These are phyloP conservation scores for Cephalopholis sonnerati DNA, from an alignment of 2,113 vertebrate genomes.

Conservation along the genomic window DNA sequence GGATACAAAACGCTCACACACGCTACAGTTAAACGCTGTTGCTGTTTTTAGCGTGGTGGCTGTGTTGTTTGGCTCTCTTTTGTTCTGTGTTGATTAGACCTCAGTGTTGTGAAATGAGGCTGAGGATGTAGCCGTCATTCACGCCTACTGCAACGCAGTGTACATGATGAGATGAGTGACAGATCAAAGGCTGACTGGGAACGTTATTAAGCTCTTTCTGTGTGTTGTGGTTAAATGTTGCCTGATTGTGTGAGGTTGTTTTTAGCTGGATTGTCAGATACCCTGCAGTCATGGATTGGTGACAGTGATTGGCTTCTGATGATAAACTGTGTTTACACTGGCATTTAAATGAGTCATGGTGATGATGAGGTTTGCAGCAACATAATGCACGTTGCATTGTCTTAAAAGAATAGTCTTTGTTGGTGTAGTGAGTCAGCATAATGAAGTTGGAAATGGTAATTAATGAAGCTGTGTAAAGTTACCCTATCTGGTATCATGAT, in stretches of 20 bases:
- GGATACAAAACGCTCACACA: conserved; percentile 10
- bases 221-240: conserved; percentile 34
- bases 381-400: background rate
- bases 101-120: conserved; percentile 29
- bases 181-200: conserved; percentile 54
- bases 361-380: conserved; percentile 5
- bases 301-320: conserved; percentile 40
- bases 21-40: background rate
- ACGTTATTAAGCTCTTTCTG: conserved; percentile 18
- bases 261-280: conserved; percentile 37
- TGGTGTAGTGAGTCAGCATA: background rate
- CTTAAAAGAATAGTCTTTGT: background rate
- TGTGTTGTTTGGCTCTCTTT: conserved; percentile 26
- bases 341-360: conserved; percentile 4
- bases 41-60: conserved; percentile 13
- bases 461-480: background rate
- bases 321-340: conserved; percentile 37
- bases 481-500: background rate
- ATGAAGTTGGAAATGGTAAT: background rate
- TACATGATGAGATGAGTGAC: conserved; percentile 56
- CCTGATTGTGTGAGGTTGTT: conserved; percentile 42
- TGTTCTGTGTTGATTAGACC: conserved; percentile 39
- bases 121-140: conserved; percentile 41
- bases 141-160: background rate
- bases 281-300: background rate